Percentiles rank a stretch among this genome's conserved stretches.
These are phyloP conservation scores for Rhizoglyphus robini DNA, from an alignment of 1,140 invertebrate species.

Conservation along the genomic window DNA sequence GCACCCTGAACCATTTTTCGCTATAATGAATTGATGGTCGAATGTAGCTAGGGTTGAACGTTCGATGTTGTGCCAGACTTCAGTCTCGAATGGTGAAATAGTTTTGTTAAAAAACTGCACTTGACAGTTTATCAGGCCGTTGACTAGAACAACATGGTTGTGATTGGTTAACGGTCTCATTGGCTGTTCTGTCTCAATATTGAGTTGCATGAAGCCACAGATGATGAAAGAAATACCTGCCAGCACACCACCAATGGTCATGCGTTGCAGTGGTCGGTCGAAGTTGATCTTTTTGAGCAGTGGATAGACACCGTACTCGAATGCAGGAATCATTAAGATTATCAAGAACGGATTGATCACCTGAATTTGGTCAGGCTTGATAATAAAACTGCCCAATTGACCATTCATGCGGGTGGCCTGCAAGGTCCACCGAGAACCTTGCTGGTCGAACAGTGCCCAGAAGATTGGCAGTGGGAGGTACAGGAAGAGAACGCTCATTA, in stretches of 20 bases:
- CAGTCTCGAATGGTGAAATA: not conserved
- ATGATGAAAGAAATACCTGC: slow-evolving; percentile 70
- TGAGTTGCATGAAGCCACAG: slow-evolving; percentile 65
- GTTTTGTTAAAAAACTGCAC: not conserved
- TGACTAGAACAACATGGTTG: slow-evolving; percentile 5
- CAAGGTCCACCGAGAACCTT: slow-evolving; percentile 85
- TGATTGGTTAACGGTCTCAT: not conserved
- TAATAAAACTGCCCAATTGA: slow-evolving; percentile 40
- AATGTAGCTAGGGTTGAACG: not conserved
- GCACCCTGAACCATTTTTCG: not conserved
- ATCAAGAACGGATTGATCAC: slow-evolving; percentile 70
- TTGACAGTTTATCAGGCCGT: not conserved
- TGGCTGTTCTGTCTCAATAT: slow-evolving; percentile 46
- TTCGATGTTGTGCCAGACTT: not conserved
- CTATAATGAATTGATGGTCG: not conserved
- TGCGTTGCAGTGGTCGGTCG: slow-evolving; percentile 56
- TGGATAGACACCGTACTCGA: slow-evolving; percentile 55
- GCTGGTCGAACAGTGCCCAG: slow-evolving; percentile 74
- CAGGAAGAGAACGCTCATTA: slow-evolving; percentile 54
- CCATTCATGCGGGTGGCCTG: slow-evolving; percentile 83
- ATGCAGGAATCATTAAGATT: slow-evolving; percentile 68
- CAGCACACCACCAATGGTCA: slow-evolving; percentile 64
- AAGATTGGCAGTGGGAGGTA: slow-evolving; percentile 73
- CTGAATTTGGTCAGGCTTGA: slow-evolving; percentile 82
- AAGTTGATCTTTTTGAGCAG: slow-evolving; percentile 35